Evolutionary conservation across 2,797 vertebrate species (phyloP).

Genomic region (Coracias cyanogaster): DNA sequence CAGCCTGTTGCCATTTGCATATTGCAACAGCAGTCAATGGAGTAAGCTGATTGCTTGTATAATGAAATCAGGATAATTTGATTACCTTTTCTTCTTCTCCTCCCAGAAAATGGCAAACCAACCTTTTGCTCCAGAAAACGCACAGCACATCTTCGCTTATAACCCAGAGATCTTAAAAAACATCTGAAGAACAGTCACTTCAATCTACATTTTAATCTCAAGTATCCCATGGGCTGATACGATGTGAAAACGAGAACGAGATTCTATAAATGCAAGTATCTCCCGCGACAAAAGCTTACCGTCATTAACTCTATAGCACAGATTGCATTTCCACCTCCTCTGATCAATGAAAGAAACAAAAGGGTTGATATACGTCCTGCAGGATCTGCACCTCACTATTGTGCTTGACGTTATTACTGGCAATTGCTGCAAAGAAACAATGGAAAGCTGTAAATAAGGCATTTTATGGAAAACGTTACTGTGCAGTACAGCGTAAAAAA

Average conservation of each 20-base stretch:
- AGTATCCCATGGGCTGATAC: background rate
- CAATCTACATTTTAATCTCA: background rate
- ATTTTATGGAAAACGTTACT: background rate
- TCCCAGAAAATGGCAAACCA: background rate
- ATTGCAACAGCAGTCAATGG: background rate
- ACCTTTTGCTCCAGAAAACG: background rate
- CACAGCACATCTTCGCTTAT: background rate
- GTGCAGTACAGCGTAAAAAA: background rate
- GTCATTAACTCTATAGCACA: conserved; percentile 96
- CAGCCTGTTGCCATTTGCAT: background rate
- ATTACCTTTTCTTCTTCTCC: background rate
- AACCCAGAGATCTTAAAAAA: background rate
- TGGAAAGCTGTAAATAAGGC: background rate
- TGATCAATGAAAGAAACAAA: conserved; percentile 98
- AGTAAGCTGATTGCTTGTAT: background rate
- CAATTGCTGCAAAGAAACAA: conserved; percentile 85
- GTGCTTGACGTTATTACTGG: conserved; percentile 97
- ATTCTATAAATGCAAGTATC: background rate
- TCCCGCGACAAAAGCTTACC: conserved; percentile 78
- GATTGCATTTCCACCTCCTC: conserved; percentile 97
- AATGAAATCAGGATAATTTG: background rate
- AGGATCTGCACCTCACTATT: conserved; percentile 95
- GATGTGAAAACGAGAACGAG: background rate
- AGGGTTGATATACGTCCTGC: conserved; percentile 97
- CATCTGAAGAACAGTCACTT: background rate